A percentile compares a stretch with the other conserved stretches of the same genome.
Conservation (phyloP, 1,140 invertebrate genomes). For the Amphibalanus amphitrite region DNA sequence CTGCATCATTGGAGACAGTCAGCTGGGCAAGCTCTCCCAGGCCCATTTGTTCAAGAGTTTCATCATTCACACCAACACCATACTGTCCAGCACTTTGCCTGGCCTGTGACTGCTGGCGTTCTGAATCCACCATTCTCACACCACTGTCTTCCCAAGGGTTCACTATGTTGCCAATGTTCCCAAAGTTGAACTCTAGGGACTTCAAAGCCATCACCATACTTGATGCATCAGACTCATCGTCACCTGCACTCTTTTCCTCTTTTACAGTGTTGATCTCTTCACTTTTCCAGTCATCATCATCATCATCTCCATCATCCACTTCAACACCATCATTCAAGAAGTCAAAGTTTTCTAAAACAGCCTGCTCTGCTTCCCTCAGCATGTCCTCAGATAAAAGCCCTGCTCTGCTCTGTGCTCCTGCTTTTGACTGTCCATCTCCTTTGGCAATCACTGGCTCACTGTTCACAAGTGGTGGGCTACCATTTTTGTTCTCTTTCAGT, state of each 20-base stretch:
- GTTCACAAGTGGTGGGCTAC: not conserved
- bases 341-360: constrained; percentile 90
- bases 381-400: constrained; percentile 48
- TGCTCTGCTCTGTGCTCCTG: not conserved
- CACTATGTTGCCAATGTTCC: not conserved
- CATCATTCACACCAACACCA: constrained; percentile 31
- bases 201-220: not conserved
- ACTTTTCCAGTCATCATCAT: constrained; percentile 31
- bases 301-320: constrained; percentile 65
- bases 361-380: constrained; percentile 73
- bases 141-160: too few species aligned
- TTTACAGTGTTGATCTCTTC: not conserved
- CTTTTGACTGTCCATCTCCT: not conserved
- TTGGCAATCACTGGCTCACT: not conserved
- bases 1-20: constrained; percentile 90
- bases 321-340: constrained; percentile 71
- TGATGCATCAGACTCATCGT: not conserved
- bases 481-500: constrained; percentile 41
- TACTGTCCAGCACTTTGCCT: too few species aligned
- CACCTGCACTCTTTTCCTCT: not conserved
- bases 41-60: constrained; percentile 57
- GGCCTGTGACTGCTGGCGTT: too few species aligned
- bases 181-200: not conserved
- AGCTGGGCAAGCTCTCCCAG: constrained; percentile 89
- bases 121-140: too few species aligned